These are phyloP conservation scores for Drosophila paulistorum DNA, from an alignment of 1,140 invertebrate genomes.

Conservation along the genomic window DNA sequence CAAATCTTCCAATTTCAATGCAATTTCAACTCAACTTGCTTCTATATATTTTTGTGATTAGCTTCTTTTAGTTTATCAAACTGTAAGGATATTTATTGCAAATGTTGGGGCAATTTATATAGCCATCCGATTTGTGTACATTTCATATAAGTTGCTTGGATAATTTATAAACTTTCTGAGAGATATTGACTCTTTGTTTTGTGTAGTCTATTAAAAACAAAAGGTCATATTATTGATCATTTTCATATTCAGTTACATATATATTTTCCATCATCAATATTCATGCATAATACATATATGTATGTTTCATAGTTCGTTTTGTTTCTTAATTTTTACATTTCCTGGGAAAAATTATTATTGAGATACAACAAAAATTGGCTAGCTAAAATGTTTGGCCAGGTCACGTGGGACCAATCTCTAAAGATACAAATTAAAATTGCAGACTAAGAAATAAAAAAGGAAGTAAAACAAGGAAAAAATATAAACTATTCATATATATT, in stretches of 20 bases:
- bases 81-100: no score
- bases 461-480: neutral
- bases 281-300: slow-evolving; percentile 17
- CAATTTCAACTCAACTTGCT: no score
- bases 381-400: slow-evolving; percentile 34
- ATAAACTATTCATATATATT: neutral
- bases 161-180: no score
- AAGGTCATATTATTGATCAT: neutral
- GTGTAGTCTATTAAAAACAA: no score
- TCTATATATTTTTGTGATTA: no score
- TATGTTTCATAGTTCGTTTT: neutral
- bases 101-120: no score
- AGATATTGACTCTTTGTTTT: no score
- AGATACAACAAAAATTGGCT: slow-evolving; percentile 59
- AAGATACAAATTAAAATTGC: slow-evolving; percentile 13
- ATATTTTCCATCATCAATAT: neutral
- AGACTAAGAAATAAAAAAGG: slow-evolving; percentile 17
- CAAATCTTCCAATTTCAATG: neutral
- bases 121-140: no score
- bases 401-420: slow-evolving; percentile 33
- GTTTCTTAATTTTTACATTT: slow-evolving; percentile 13
- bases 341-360: slow-evolving; percentile 24
- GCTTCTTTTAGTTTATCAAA: no score
- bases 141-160: no score
- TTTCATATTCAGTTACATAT: slow-evolving; percentile 3